These are phyloP conservation scores for Redunca redunca DNA, from an alignment of 2,113 vertebrate genomes.

Conservation along the genomic window DNA sequence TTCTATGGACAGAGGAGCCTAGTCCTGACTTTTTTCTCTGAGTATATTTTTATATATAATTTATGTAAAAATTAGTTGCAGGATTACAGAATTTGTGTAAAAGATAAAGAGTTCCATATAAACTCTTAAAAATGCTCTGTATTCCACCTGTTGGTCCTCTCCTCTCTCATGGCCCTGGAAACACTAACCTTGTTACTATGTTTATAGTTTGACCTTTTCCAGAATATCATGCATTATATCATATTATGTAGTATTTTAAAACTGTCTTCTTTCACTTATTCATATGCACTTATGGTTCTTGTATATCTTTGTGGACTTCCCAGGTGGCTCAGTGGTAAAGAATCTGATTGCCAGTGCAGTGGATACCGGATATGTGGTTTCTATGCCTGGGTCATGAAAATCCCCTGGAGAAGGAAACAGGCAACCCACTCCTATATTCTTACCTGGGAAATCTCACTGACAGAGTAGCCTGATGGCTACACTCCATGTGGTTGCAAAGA, in stretches of 20 bases:
- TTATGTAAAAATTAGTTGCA: neutral
- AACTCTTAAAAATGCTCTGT: neutral
- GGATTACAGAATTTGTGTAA: neutral
- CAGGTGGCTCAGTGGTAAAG: neutral
- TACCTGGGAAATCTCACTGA: neutral
- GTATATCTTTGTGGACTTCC: neutral
- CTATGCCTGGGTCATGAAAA: neutral
- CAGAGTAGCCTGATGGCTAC: neutral
- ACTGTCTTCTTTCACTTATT: neutral
- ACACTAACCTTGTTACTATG: neutral
- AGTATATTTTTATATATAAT: neutral
- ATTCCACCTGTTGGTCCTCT: too few relatives aligned
- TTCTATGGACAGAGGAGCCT: neutral
- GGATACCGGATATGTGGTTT: neutral
- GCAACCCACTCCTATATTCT: neutral
- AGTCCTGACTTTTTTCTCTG: neutral
- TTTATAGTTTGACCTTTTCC: neutral
- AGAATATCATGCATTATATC: neutral
- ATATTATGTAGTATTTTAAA: neutral
- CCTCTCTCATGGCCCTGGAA: neutral
- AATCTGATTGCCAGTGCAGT: neutral
- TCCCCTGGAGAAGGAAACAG: neutral
- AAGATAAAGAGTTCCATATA: neutral
- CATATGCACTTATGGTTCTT: neutral
- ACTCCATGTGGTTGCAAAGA: neutral